Evolutionary conservation across 1,140 invertebrate genomes (phyloP).

Genomic region (Habropoda laboriosa): DNA sequence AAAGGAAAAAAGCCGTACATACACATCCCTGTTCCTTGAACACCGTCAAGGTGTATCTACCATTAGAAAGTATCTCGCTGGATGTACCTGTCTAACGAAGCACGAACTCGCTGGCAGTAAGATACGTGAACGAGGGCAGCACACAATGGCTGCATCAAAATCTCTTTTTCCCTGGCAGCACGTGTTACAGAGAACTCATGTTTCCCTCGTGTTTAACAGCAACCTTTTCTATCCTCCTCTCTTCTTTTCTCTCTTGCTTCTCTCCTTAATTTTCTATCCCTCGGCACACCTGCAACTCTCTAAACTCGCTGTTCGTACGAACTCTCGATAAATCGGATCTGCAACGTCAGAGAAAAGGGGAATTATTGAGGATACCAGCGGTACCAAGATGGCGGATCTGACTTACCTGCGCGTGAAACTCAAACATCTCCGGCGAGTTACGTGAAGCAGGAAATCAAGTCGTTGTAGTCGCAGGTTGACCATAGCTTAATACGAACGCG

Average conservation of each 20-base stretch:
- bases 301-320: neutral
- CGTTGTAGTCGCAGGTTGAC: neutral
- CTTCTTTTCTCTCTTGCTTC: neutral
- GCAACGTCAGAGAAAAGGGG: neutral
- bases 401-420: conserved; percentile 35
- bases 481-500: conserved; percentile 35
- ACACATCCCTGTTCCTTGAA: neutral
- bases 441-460: conserved; percentile 29
- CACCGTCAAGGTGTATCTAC: neutral
- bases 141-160: neutral
- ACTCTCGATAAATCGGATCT: conserved; percentile 27
- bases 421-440: neutral
- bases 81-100: conserved; percentile 31
- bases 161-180: neutral
- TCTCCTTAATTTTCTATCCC: neutral
- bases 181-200: neutral
- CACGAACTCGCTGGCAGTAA: neutral
- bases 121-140: neutral
- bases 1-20: no score
- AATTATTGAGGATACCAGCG: neutral
- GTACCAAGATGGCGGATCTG: no score
- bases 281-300: neutral
- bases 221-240: neutral
- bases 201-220: neutral
- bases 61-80: conserved; percentile 31